Evolutionary conservation across 2,113 vertebrate species (phyloP), one percentile per base, ranked within the genome.

Genomic region (Ammodytes dubius): DNA sequence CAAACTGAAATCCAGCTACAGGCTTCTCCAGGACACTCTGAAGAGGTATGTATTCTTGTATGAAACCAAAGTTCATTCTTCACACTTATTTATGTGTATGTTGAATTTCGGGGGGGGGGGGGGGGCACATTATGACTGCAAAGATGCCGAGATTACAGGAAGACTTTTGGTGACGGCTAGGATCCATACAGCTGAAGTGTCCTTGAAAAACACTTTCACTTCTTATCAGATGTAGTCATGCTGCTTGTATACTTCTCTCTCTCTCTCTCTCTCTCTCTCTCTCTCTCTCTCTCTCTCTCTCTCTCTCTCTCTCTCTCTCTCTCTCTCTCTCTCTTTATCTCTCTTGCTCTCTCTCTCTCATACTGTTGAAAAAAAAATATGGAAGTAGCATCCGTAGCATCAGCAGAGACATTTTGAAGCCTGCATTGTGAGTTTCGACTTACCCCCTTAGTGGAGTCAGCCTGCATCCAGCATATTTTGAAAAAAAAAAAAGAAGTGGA

Each of bases 1-100:
- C 67, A 94, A 95, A 65, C 88, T 99, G 88, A 98, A 96, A 79
- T 92, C 92, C 70, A 96, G 93, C 76, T 97, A 96, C 84, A 93
- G 70, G 19, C 76, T 88, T 5, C 93, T 99, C 56, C 95, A 94
- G 45, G 92, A 97, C 12, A 93, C 94, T 5, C 88, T 98, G 76
- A 94, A 90, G 87, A 96, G 96, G 98, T 98, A 96, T 7, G 75
- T 58, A 72, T 71, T 52, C 8, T 27, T 58, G 0, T 67, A 57
- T n/a, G 7, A 43, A 57, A 45, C 37, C 60, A 63, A 35, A 35
- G 6, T 53, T 64, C 0, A 46, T 47, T 70, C 61, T 6, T 11
- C 19, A 49, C 27, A 1, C 17, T 72, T 2, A 3, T n/a, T 0
- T n/a, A 5, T 13, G 7, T 42, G 13, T 69, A 1, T 70, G 37